Conservation (phyloP, 2,888 invertebrate species). For the Eustalomyia histrio region DNA sequence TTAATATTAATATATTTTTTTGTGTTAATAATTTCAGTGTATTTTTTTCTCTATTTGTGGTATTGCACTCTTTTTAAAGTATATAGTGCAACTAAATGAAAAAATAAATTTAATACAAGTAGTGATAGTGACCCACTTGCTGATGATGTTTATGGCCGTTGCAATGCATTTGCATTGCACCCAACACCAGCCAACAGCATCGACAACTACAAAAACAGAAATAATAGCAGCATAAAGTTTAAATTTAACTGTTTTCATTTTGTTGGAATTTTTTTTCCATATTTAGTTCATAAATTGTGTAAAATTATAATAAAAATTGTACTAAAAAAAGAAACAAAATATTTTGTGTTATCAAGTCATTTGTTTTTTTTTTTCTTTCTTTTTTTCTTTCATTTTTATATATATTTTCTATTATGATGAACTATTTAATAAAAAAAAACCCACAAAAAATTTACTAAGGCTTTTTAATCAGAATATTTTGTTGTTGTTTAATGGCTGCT, state of each 20-base stretch:
- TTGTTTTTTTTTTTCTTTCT: conserved; percentile 1
- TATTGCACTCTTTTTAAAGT: not conserved
- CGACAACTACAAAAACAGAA: not conserved
- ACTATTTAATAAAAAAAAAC: conserved; percentile 30
- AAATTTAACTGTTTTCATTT: conserved; percentile 25
- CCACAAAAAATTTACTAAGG: not conserved
- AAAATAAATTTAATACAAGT: not conserved
- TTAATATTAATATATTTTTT: not conserved
- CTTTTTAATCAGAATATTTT: not conserved
- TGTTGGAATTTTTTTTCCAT: conserved; percentile 18
- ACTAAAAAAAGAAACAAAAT: conserved; percentile 25
- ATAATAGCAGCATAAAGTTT: conserved; percentile 36
- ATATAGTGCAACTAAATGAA: not conserved
- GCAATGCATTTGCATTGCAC: conserved; percentile 35
- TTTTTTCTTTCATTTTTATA: not conserved
- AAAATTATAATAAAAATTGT: conserved; percentile 9
- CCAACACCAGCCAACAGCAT: conserved; percentile 8
- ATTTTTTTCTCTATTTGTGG: not conserved
- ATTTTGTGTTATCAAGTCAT: conserved; percentile 32
- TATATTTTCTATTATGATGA: not conserved
- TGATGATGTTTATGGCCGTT: conserved; percentile 1
- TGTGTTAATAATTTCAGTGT: not conserved
- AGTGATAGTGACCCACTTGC: conserved; percentile 39
- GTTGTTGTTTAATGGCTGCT: not conserved
- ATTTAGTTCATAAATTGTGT: conserved; percentile 47